These are phyloP conservation scores for Neoniphon sammara DNA, from an alignment of 2,797 vertebrate species.

Conservation along the genomic window DNA sequence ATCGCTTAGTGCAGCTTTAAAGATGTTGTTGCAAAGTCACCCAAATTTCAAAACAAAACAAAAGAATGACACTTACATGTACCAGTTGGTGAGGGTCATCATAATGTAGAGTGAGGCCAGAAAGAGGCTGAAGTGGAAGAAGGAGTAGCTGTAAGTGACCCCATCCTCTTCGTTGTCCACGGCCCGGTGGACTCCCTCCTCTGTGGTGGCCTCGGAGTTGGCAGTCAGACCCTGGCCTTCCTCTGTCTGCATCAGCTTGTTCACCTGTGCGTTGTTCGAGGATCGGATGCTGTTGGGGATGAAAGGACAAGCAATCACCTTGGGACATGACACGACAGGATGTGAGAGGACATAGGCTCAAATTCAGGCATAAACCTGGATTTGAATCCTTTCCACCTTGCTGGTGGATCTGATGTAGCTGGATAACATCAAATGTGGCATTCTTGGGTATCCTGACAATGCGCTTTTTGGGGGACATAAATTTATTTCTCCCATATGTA, in stretches of 20 bases:
- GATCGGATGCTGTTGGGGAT: conserved; percentile 84
- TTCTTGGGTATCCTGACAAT: too few relatives aligned
- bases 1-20: too few relatives aligned
- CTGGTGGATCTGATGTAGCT: too few relatives aligned
- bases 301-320: not conserved
- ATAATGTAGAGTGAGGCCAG: conserved; percentile 94
- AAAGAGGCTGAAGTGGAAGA: conserved; percentile 92
- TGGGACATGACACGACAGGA: too few relatives aligned
- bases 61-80: conserved; percentile 81
- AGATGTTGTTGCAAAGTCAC: too few relatives aligned
- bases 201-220: not conserved
- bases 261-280: conserved; percentile 91
- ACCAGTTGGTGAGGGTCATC: conserved; percentile 98
- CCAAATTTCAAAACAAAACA: not conserved
- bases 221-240: conserved; percentile 68
- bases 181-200: conserved; percentile 73
- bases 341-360: too few relatives aligned
- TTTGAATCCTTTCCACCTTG: too few relatives aligned
- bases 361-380: too few relatives aligned
- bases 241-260: conserved; percentile 91
- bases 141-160: conserved; percentile 91
- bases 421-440: too few relatives aligned
- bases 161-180: conserved; percentile 90
- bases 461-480: too few relatives aligned
- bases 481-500: too few relatives aligned